A percentile compares a stretch with the other conserved stretches of the same genome.
Evolutionary conservation across 2,888 invertebrate genomes (phyloP).

Genomic region (Dusona sp.): DNA sequence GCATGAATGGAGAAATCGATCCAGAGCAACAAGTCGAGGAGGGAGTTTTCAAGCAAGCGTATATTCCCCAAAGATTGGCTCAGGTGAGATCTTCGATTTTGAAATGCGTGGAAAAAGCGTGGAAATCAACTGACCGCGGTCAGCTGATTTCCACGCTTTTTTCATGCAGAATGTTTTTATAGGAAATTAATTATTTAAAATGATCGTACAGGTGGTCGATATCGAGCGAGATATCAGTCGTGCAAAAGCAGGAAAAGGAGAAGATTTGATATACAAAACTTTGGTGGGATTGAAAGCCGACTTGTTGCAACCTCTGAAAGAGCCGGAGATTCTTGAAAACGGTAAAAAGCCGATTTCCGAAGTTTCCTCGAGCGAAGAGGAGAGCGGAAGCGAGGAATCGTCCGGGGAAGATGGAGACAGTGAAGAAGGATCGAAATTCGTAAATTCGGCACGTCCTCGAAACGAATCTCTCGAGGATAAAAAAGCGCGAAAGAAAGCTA

Average conservation of each 20-base stretch:
- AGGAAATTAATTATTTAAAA: background rate
- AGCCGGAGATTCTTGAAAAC: constrained; percentile 87
- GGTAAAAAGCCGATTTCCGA: constrained; percentile 68
- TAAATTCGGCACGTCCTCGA: constrained; percentile 89
- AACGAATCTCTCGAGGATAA: constrained; percentile 93
- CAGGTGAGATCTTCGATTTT: constrained; percentile 87
- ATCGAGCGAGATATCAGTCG: constrained; percentile 94
- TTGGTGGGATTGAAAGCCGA: constrained; percentile 93
- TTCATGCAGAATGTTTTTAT: no score
- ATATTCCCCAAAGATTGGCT: constrained; percentile 96
- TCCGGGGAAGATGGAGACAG: constrained; percentile 75
- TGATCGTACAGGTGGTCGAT: constrained; percentile 89
- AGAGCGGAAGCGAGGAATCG: constrained; percentile 73
- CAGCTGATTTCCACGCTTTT: no score
- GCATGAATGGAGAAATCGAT: constrained; percentile 87
- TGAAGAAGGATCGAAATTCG: constrained; percentile 86
- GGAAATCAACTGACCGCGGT: no score
- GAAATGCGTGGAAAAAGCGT: no score
- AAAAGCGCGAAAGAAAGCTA: constrained; percentile 93
- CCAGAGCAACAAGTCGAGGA: constrained; percentile 91
- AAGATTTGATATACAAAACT: constrained; percentile 94
- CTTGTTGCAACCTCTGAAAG: constrained; percentile 89
- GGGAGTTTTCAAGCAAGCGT: constrained; percentile 96
- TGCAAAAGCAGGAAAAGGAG: constrained; percentile 90
- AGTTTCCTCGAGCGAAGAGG: constrained; percentile 70